These are phyloP conservation scores for Ochotona princeps DNA, from an alignment of 2,113 vertebrate genomes.

Conservation along the genomic window DNA sequence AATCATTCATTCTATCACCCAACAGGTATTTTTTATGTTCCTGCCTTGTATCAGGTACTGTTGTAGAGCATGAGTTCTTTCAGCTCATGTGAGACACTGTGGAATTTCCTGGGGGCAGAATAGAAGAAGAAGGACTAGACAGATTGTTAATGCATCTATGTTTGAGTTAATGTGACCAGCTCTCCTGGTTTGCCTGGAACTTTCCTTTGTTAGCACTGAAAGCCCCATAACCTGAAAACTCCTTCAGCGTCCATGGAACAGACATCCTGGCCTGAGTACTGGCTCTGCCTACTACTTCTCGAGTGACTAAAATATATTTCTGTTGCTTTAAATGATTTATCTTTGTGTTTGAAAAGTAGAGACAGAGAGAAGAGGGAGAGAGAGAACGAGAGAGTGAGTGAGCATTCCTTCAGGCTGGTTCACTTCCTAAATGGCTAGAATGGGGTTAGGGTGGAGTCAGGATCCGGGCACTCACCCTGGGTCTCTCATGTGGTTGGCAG, in stretches of 20 bases:
- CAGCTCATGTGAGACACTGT: neutral
- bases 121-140: neutral
- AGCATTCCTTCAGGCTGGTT: too few relatives aligned
- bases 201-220: neutral
- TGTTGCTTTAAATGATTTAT: too few relatives aligned
- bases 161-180: neutral
- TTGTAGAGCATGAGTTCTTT: neutral
- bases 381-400: too few relatives aligned
- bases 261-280: neutral
- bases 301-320: too few relatives aligned
- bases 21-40: neutral
- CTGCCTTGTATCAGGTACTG: neutral
- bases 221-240: neutral
- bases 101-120: neutral
- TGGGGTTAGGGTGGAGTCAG: too few relatives aligned
- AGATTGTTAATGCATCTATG: neutral
- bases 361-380: too few relatives aligned
- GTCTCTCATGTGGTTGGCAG: too few relatives aligned
- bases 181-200: neutral
- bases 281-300: neutral
- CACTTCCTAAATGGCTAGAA: neutral
- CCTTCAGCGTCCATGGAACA: fast-evolving
- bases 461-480: too few relatives aligned
- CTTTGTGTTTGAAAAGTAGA: too few relatives aligned
- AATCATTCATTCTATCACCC: neutral